Percentiles rank a stretch among this genome's conserved stretches.
These are phyloP conservation scores for Hippopotamyrus pictus DNA, from an alignment of 2,797 vertebrate genomes.

Conservation along the genomic window DNA sequence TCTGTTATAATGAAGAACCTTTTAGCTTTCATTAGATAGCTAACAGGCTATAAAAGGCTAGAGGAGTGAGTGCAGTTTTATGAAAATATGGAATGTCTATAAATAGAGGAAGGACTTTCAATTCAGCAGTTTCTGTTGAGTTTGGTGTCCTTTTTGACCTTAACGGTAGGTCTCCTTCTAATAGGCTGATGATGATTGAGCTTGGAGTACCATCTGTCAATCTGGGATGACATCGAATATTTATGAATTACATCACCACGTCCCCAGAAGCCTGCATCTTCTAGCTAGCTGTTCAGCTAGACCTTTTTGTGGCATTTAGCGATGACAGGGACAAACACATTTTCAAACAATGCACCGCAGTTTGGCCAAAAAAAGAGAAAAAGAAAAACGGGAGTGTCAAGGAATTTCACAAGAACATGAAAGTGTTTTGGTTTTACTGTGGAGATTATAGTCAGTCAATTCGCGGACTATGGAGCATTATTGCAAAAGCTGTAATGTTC, in stretches of 20 bases:
- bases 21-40: background rate
- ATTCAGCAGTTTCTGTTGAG: conserved; percentile 1
- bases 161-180: background rate
- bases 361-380: background rate
- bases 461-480: background rate
- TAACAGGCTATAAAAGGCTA: background rate
- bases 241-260: background rate
- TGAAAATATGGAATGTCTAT: background rate
- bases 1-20: background rate
- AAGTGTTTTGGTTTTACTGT: background rate
- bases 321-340: background rate
- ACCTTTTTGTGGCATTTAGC: background rate
- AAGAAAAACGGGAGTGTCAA: background rate
- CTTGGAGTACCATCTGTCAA: background rate
- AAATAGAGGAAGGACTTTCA: background rate
- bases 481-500: background rate
- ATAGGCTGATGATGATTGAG: background rate
- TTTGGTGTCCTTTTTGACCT: background rate
- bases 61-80: background rate
- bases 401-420: background rate
- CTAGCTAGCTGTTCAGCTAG: background rate
- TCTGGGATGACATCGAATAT: background rate
- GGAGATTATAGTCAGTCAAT: background rate
- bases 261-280: background rate
- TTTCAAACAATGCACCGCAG: background rate